These are phyloP conservation scores for Zosterops borbonicus DNA, from an alignment of 2,113 vertebrate genomes.

Conservation along the genomic window DNA sequence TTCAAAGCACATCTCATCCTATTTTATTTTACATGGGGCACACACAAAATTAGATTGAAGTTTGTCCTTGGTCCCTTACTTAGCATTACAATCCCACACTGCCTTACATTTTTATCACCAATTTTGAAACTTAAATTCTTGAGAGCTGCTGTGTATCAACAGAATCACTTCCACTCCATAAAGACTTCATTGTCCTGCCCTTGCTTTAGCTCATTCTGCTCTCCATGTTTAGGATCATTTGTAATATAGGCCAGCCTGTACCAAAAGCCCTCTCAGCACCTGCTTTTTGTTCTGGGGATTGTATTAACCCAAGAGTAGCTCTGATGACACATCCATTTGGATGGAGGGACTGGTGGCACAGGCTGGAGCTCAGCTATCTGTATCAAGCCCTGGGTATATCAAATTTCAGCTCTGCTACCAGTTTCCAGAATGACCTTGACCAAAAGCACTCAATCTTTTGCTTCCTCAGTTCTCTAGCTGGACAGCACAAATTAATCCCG, in stretches of 20 bases:
- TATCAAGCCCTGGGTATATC: not conserved
- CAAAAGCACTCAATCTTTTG: not conserved
- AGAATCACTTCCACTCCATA: not conserved
- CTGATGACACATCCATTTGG: not conserved
- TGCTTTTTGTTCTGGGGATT: not conserved
- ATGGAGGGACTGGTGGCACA: not conserved
- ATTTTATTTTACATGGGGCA: not conserved
- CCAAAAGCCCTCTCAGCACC: not conserved
- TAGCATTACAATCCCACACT: not conserved
- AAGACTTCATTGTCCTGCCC: not conserved
- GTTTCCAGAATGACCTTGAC: not conserved
- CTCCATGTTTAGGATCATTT: not conserved
- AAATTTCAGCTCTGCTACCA: not conserved
- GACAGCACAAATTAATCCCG: not conserved
- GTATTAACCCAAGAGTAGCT: too few relatives aligned
- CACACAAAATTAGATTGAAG: not conserved
- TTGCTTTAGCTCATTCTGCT: not conserved
- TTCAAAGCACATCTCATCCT: not conserved
- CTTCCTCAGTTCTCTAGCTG: not conserved
- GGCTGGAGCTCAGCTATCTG: not conserved
- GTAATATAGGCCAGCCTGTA: not conserved
- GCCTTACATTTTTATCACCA: not conserved
- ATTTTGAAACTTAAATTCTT: not conserved
- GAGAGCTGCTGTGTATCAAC: not conserved
- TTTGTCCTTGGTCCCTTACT: not conserved